These are phyloP conservation scores for Phoenicopterus ruber DNA, from an alignment of 2,113 vertebrate species.

Conservation along the genomic window DNA sequence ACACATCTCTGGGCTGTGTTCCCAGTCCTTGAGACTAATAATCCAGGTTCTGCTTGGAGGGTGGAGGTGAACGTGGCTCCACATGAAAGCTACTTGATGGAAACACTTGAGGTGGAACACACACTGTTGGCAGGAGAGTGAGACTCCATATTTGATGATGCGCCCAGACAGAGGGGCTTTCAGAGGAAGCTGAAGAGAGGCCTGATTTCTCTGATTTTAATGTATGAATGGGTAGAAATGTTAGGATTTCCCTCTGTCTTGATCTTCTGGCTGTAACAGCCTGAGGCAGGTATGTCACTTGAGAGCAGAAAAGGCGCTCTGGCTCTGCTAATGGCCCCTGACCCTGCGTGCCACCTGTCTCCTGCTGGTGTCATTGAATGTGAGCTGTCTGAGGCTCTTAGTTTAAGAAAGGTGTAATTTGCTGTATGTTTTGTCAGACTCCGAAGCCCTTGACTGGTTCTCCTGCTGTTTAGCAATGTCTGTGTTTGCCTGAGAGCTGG, in stretches of 20 bases:
- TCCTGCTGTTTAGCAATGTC: constrained; percentile 27
- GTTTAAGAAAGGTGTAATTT: not conserved
- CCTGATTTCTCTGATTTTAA: not conserved
- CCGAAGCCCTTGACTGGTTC: not conserved
- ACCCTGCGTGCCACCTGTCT: not conserved
- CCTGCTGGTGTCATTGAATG: constrained; percentile 5
- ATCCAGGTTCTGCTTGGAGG: not conserved
- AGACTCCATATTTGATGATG: not conserved
- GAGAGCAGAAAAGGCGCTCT: not conserved
- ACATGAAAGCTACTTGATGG: not conserved
- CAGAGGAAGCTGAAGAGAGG: not conserved
- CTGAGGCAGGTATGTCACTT: not conserved
- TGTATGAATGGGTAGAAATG: not conserved
- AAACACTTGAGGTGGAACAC: not conserved
- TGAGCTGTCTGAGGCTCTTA: not conserved
- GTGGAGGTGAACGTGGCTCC: not conserved
- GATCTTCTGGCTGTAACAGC: not conserved
- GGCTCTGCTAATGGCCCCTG: not conserved
- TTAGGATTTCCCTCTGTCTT: not conserved
- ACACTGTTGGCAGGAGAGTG: not conserved
- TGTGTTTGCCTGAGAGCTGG: not conserved
- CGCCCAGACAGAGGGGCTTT: not conserved
- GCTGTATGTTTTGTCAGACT: not conserved
- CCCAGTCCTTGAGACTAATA: not conserved
- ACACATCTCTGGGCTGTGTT: not conserved